phyloP scores from a whole-genome alignment of 2,888 invertebrate genomes.

The Imbricaverruca yamaguchii region DNA sequence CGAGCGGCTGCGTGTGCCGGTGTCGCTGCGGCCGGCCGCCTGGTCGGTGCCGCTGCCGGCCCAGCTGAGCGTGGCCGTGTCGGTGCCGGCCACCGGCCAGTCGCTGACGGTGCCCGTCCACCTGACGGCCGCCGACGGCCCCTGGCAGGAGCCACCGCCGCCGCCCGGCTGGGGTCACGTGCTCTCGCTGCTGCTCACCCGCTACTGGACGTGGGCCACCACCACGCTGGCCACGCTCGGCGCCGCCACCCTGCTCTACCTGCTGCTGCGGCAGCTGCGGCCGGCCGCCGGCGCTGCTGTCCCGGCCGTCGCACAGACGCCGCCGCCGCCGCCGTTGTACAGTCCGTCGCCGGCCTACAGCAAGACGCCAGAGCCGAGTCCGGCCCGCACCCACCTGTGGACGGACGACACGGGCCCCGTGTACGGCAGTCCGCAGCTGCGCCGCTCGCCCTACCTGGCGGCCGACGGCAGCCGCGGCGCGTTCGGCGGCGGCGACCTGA shows the following conservation, averaged over 20 bases:
- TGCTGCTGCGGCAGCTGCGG: slow-evolving; percentile 12
- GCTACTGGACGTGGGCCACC: not conserved
- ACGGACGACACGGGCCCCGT: slow-evolving; percentile 8
- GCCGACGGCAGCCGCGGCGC: not conserved
- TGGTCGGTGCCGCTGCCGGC: not conserved
- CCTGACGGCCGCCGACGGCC: not conserved
- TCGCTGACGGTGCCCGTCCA: not conserved
- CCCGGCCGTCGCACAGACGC: not conserved
- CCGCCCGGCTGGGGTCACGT: slow-evolving; percentile 16
- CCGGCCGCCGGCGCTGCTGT: not conserved
- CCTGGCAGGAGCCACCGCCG: not conserved
- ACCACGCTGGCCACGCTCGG: not conserved
- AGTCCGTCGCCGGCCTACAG: not conserved
- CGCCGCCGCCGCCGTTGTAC: slow-evolving; percentile 1
- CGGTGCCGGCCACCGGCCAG: slow-evolving; percentile 8
- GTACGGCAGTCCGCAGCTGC: slow-evolving; percentile 4
- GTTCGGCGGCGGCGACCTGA: not conserved
- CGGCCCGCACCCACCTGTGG: slow-evolving; percentile 1
- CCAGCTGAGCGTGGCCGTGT: not conserved
- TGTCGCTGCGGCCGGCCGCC: slow-evolving; percentile 16
- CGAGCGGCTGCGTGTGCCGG: not conserved
- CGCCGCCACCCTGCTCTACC: slow-evolving; percentile 1
- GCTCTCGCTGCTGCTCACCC: not conserved
- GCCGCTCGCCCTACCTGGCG: not conserved
- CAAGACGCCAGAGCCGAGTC: not conserved